Evolutionary conservation across 2,888 invertebrate species (phyloP).

Genomic region (Herminia tarsipennalis): DNA sequence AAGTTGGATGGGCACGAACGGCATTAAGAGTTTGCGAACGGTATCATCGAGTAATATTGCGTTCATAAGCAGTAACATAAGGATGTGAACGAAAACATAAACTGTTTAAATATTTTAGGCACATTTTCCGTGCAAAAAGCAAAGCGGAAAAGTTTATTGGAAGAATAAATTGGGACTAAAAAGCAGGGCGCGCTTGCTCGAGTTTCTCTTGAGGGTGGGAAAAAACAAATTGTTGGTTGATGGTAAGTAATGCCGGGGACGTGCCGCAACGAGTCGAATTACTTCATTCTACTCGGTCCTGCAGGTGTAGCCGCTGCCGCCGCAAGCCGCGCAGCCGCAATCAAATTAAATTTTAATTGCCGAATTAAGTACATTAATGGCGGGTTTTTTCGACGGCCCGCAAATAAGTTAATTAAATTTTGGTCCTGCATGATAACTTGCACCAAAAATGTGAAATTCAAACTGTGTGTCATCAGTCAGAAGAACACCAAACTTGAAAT

Average conservation of each 20-base stretch:
- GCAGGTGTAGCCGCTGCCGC: conserved; percentile 57
- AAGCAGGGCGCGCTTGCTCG: conserved; percentile 72
- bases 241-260: conserved; percentile 77
- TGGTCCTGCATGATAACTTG: conserved; percentile 17
- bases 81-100: conserved; percentile 68
- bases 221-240: conserved; percentile 80
- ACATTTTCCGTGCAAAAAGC: conserved; percentile 71
- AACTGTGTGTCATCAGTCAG: conserved; percentile 6
- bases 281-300: conserved; percentile 68
- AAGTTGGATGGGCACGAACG: conserved; percentile 34
- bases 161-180: conserved; percentile 80
- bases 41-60: conserved; percentile 49
- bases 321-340: conserved; percentile 46
- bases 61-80: conserved; percentile 60
- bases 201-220: conserved; percentile 71
- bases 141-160: conserved; percentile 77
- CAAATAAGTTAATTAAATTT: conserved; percentile 49
- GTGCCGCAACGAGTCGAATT: conserved; percentile 73
- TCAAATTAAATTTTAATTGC: conserved; percentile 67
- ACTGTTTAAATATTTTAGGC: conserved; percentile 78
- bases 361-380: conserved; percentile 57
- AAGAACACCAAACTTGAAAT: conserved; percentile 1
- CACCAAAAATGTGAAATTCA: conserved; percentile 17
- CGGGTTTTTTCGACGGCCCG: conserved; percentile 41
- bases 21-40: conserved; percentile 38